Evolutionary conservation across 2,113 vertebrate genomes (phyloP).

Genomic region (Bostrychus sinensis): DNA sequence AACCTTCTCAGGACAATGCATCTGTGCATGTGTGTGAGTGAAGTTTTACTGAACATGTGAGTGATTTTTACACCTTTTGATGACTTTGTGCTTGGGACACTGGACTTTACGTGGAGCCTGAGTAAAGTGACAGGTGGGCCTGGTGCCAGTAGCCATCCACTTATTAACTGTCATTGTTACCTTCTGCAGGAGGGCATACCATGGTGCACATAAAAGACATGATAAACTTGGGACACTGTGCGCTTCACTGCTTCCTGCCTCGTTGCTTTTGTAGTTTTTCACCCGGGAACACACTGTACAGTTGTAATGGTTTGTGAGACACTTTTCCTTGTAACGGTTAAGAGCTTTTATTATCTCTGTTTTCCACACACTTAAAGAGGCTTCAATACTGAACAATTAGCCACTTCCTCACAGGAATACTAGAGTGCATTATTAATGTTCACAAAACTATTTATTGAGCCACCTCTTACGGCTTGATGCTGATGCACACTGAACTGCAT

Average conservation of each 20-base stretch:
- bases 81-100: constrained; percentile 34
- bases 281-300: constrained; percentile 15
- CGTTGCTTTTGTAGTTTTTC: constrained; percentile 36
- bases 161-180: constrained; percentile 65
- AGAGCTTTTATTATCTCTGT: constrained; percentile 62
- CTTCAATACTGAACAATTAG: constrained; percentile 61
- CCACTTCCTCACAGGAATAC: constrained; percentile 36
- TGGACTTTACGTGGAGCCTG: constrained; percentile 24
- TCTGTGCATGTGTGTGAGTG: not conserved
- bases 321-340: constrained; percentile 42
- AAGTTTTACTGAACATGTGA: not conserved
- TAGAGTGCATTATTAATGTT: constrained; percentile 53
- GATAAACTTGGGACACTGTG: constrained; percentile 48
- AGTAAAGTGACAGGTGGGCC: constrained; percentile 53
- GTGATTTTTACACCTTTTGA: not conserved
- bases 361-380: constrained; percentile 62
- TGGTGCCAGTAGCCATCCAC: constrained; percentile 49
- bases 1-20: not conserved
- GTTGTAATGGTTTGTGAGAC: constrained; percentile 9
- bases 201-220: constrained; percentile 37
- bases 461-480: constrained; percentile 3
- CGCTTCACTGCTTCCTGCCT: constrained; percentile 20
- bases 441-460: constrained; percentile 34
- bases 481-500: constrained; percentile 21
- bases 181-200: constrained; percentile 45